Base-by-base conservation (phyloP, 2,797 vertebrate species). In the Synanceia verrucosa region DNA sequence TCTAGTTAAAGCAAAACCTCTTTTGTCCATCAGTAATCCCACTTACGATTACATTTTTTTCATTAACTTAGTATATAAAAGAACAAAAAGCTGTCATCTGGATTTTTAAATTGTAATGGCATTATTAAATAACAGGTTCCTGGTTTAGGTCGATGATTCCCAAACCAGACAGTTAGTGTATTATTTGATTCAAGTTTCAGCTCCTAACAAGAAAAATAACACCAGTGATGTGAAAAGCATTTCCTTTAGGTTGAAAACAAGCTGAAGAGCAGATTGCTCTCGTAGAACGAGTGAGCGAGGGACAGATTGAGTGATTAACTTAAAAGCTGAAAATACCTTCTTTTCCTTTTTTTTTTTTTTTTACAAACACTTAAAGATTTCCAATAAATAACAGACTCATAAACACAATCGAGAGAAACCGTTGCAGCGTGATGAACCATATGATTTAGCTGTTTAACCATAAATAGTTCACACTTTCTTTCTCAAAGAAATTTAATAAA, bases 291-390 rank as follows among this genome's bases (percentile, higher is more conserved):
- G 62, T 39, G 65, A 70, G 58, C 6, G 23, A 41, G 13, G 46
- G 34, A 55, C 4, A 10, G 77, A 73, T 44, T 9, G 23, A 48
- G 37, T 69, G 63, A 72, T 73, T 76, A 66, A 67, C 50, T 21
- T 67, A n/a, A n/a, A n/a, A n/a, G 37, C 10, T 60, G 37, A 39
- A 39, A 39, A 39, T 7, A 16, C 0, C 37, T 39, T 37, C 6
- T 29, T 29, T 29, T 29, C 4, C 6, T 29, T 29, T 29, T 29
- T 29, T 16, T 9, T 37, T 53, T 36, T 14, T 47, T 26, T n/a
- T 50, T 37, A 33, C 56, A 37, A 57, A 43, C 21, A 33, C 57
- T 39, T 14, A 57, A 12, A 51, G 62, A 44, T 44, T 43, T 53
- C 34, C 44, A 29, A 11, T 34, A 78, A 79, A 63, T 34, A 36